Evolutionary conservation across 1,140 invertebrate genomes (phyloP).

Genomic region (Drosophila paulistorum): DNA sequence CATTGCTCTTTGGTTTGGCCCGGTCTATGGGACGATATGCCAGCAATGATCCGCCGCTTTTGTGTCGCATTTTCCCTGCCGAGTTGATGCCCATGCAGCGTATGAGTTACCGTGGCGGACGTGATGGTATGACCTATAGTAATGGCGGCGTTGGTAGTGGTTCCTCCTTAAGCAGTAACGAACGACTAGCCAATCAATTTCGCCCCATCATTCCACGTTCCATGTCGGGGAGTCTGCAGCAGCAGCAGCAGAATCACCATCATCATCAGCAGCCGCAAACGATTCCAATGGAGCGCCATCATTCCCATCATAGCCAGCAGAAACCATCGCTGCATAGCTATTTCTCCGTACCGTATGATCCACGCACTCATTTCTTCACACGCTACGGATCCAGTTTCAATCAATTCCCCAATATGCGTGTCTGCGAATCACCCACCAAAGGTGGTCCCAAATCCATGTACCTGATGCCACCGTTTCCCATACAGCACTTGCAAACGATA

Average conservation of each 20-base stretch:
- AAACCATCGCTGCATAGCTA: conserved; percentile 86
- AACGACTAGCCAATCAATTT: conserved; percentile 85
- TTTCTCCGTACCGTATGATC: conserved; percentile 89
- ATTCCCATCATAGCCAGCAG: conserved; percentile 46
- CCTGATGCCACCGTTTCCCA: conserved; percentile 86
- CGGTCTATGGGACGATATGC: conserved; percentile 94
- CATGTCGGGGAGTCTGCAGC: conserved; percentile 90
- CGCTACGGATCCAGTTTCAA: conserved; percentile 97
- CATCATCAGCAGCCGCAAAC: too few relatives aligned
- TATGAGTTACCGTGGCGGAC: conserved; percentile 74
- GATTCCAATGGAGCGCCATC: conserved; percentile 7
- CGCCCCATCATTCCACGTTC: conserved; percentile 96
- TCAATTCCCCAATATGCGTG: conserved; percentile 91
- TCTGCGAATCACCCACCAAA: conserved; percentile 87
- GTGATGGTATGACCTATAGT: conserved; percentile 58
- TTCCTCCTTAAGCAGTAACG: conserved; percentile 66
- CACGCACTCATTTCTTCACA: conserved; percentile 93
- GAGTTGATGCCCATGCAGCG: conserved; percentile 86
- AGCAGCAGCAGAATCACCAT: conserved; percentile 28
- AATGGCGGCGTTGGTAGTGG: conserved; percentile 63
- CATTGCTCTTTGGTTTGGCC: conserved; percentile 93
- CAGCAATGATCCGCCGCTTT: conserved; percentile 89
- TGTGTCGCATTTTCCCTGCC: conserved; percentile 93
- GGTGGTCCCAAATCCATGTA: conserved; percentile 82
- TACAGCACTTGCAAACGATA: conserved; percentile 90